phyloP scores from a whole-genome alignment of 92 coral and sea anemone genomes.

The Bergia sp. region DNA sequence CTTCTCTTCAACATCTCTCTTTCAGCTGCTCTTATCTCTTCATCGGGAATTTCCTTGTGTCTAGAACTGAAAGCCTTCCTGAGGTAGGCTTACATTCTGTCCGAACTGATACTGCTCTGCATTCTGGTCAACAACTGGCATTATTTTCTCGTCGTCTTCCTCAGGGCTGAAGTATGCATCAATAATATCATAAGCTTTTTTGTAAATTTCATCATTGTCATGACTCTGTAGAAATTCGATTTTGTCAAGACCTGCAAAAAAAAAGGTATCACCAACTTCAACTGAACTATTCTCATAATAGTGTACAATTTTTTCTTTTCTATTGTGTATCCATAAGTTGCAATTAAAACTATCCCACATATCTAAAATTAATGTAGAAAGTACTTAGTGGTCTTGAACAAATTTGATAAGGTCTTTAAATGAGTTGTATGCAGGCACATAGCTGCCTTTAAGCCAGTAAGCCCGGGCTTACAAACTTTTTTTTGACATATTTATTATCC shows the following conservation, averaged over 20 bases:
- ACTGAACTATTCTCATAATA: not conserved
- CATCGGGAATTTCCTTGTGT: not conserved
- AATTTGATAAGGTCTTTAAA: no score
- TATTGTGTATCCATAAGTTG: no score
- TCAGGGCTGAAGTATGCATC: slow-evolving; percentile 94
- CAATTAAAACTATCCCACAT: no score
- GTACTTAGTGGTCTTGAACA: no score
- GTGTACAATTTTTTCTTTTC: no score
- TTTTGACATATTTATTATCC: no score
- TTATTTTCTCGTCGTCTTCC: slow-evolving; percentile 91
- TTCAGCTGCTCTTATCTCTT: not conserved
- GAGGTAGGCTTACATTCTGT: slow-evolving; percentile 78
- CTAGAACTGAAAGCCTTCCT: slow-evolving; percentile 90
- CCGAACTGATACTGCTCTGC: slow-evolving; percentile 92
- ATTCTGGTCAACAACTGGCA: slow-evolving; percentile 76
- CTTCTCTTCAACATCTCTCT: not conserved
- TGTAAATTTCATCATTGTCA: slow-evolving; percentile 97
- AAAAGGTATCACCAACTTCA: not conserved
- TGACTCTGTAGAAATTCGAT: slow-evolving; percentile 98
- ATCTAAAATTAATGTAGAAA: no score
- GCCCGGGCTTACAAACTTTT: no score
- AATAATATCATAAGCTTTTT: slow-evolving; percentile 93
- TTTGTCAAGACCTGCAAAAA: slow-evolving; percentile 86
- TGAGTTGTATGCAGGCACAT: no score
- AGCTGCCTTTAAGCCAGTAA: no score